A percentile compares a stretch with the other conserved stretches of the same genome.
These are phyloP conservation scores for Pyrrhosoma nymphula DNA, from an alignment of 2,888 invertebrate genomes.

Conservation along the genomic window DNA sequence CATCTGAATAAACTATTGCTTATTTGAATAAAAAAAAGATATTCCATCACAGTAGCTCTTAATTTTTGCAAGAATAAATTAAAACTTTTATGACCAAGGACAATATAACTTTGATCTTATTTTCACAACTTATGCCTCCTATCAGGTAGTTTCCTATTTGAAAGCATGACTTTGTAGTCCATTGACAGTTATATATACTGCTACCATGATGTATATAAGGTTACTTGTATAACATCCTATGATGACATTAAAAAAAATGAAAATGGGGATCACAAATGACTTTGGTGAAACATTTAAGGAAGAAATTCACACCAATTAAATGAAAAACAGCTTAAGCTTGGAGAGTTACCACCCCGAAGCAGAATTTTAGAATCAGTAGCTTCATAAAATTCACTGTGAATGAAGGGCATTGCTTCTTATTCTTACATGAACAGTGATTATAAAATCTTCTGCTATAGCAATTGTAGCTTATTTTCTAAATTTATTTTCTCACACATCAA, in stretches of 20 bases:
- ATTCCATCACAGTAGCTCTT: slow-evolving; percentile 28
- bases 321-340: neutral
- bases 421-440: slow-evolving; percentile 29
- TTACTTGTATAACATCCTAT: neutral
- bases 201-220: neutral
- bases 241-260: neutral
- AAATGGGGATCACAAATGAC: neutral
- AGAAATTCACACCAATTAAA: neutral
- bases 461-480: neutral
- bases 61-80: neutral
- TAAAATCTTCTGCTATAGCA: neutral
- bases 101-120: neutral
- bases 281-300: neutral
- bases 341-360: neutral
- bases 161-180: neutral
- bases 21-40: slow-evolving; percentile 10
- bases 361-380: neutral
- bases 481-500: neutral
- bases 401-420: neutral
- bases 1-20: slow-evolving; percentile 27
- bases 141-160: neutral
- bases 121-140: neutral
- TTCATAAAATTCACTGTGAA: neutral
- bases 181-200: neutral
- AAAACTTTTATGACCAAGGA: neutral